A percentile compares a stretch with the other conserved stretches of the same genome.
Evolutionary conservation across 2,888 invertebrate genomes (phyloP).

Genomic region (Noctua janthina): DNA sequence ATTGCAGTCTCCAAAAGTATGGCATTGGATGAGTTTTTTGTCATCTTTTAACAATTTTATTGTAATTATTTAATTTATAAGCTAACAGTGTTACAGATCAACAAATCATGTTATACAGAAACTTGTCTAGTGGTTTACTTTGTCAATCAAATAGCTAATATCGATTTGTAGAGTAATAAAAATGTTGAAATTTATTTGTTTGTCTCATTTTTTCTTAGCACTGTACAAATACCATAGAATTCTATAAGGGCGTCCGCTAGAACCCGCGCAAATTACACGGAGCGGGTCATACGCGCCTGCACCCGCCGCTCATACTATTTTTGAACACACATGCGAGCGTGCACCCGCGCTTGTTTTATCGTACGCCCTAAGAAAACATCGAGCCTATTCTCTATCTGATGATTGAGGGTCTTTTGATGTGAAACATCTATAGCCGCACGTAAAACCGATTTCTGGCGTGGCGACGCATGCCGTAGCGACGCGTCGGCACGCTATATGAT

Average conservation of each 20-base stretch:
- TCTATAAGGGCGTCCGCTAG: not conserved
- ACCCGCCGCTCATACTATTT: not conserved
- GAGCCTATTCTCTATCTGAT: not conserved
- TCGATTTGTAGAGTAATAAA: slow-evolving; percentile 79
- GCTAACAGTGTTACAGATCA: slow-evolving; percentile 42
- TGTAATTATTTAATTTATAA: slow-evolving; percentile 61
- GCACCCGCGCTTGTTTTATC: not conserved
- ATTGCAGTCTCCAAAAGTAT: slow-evolving; percentile 66
- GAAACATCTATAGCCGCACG: too few species aligned
- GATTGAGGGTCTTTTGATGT: not conserved
- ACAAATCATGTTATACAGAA: slow-evolving; percentile 64
- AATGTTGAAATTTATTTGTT: slow-evolving; percentile 70
- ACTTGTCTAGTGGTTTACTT: slow-evolving; percentile 79
- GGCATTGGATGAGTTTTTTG: slow-evolving; percentile 69
- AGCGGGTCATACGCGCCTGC: not conserved
- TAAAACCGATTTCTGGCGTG: too few species aligned
- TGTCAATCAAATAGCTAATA: slow-evolving; percentile 72
- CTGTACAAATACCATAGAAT: not conserved
- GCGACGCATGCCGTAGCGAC: too few species aligned
- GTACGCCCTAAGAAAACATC: not conserved
- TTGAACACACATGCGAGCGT: not conserved
- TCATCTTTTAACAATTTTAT: slow-evolving; percentile 27
- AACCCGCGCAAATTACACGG: not conserved
- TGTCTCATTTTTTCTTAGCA: slow-evolving; percentile 20
- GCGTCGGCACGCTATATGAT: too few species aligned